Evolutionary conservation across 37 sponge, comb jelly and placozoan species (phyloP).

Genomic region (Diacarnus erythraeanus): DNA sequence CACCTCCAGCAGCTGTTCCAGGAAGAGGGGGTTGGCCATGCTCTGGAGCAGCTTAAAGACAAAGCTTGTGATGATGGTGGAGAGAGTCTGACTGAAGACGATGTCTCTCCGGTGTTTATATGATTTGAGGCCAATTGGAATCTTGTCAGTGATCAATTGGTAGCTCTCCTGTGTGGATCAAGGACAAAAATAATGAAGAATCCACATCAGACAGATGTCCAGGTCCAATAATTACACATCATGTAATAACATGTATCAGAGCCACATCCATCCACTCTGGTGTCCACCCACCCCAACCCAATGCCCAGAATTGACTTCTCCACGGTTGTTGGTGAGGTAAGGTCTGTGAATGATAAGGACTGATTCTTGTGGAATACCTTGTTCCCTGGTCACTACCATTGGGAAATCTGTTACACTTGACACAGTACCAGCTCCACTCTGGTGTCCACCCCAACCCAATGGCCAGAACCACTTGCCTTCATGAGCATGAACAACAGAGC

Average conservation of each 20-base stretch:
- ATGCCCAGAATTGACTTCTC: too few relatives aligned
- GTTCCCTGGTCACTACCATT: background rate
- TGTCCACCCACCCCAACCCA: too few relatives aligned
- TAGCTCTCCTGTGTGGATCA: slow-evolving; percentile 69
- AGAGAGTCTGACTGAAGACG: slow-evolving; percentile 75
- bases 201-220: too few relatives aligned
- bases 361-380: background rate
- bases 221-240: too few relatives aligned
- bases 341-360: background rate
- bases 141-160: slow-evolving; percentile 28
- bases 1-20: slow-evolving; percentile 61
- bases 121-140: slow-evolving; percentile 62
- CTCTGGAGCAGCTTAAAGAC: slow-evolving; percentile 55
- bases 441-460: too few relatives aligned
- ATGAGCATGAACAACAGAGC: slow-evolving; percentile 54
- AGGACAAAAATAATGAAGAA: too few relatives aligned
- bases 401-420: background rate
- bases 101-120: slow-evolving; percentile 80
- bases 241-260: too few relatives aligned
- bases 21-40: slow-evolving; percentile 35
- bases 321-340: background rate
- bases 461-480: slow-evolving; percentile 27
- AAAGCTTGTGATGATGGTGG: slow-evolving; percentile 62
- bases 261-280: too few relatives aligned
- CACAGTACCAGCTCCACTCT: too few relatives aligned